Evolutionary conservation across 2,113 vertebrate species (phyloP), one percentile per base, ranked within the genome.

Genomic region (Trinectes maculatus): DNA sequence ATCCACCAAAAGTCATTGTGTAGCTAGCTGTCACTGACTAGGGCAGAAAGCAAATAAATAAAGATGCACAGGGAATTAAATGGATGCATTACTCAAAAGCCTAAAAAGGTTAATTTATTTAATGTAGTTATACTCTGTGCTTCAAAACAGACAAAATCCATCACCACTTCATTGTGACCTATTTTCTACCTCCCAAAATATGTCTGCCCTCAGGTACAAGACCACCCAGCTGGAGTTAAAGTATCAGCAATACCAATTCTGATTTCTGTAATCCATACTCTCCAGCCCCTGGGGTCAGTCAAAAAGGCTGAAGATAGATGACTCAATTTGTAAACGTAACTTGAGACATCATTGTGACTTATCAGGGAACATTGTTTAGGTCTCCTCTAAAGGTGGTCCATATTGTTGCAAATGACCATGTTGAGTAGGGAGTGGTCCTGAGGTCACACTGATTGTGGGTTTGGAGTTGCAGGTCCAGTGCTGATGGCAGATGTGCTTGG

Each of bases 381-480:
- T 59, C 52, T 75, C 43, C 31, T 72, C 44, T 67, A 72, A 77
- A 69, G 80, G 84, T 87, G 80, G 84, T 82, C 83, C 29, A 46
- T 52, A 48, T 74, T 65, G 59, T 77, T 69, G 33, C 25, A 77
- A 84, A 72, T 77, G 60, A 80, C 79, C 71, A 77, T 29, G 9
- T 64, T 52, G 34, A 52, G 73, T 70, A 83, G 82, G 85, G 87
- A 88, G 87, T 66, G 62, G 75, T 83, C 73, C 48, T 80, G 84
- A 69, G 79, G 77, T 82, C 67, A 1, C 39, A 18, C 53, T 79
- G 67, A 85, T 85, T 87, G 74, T 74, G 61, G 85, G 75, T 82
- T 84, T 76, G 66, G 47, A 64, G 64, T 37, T 46, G 53, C 6
- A 6, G 57, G 68, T 82, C 71, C 58, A 36, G 63, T 13, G 1